phyloP scores from a whole-genome alignment of 2,113 vertebrate genomes.

The Bolborhynchus lineola region DNA sequence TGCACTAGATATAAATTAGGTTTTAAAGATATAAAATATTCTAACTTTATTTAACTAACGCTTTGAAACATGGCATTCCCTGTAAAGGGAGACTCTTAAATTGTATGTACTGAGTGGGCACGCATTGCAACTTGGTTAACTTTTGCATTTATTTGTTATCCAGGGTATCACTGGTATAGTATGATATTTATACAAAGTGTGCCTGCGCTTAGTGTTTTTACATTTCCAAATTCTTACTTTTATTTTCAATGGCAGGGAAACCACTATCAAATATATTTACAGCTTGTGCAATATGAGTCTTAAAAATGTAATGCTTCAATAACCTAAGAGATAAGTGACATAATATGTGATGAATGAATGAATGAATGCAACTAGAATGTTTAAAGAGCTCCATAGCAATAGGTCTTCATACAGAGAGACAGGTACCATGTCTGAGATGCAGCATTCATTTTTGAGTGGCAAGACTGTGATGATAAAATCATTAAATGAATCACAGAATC shows the following conservation, averaged over 20 bases:
- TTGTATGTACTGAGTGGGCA: not conserved
- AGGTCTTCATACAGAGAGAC: not conserved
- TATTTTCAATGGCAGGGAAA: not conserved
- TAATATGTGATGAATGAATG: not conserved
- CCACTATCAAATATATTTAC: conserved; percentile 6
- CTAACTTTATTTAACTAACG: not conserved
- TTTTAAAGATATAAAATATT: not conserved
- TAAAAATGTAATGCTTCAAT: not conserved
- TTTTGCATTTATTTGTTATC: not conserved
- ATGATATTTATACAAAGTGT: not conserved
- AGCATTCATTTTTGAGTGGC: not conserved
- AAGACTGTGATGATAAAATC: not conserved
- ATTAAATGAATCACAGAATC: not conserved
- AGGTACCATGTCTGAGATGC: not conserved
- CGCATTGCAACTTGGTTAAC: not conserved
- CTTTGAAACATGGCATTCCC: not conserved
- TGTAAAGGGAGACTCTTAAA: not conserved
- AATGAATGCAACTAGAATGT: not conserved
- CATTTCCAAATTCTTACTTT: not conserved
- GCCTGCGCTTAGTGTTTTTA: not conserved
- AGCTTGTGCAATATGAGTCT: not conserved
- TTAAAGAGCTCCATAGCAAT: not conserved
- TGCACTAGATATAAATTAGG: not conserved
- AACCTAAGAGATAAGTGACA: not conserved
- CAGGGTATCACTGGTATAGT: not conserved